Conservation (phyloP, 2,888 invertebrate species). For the Lucinisca nassula region DNA sequence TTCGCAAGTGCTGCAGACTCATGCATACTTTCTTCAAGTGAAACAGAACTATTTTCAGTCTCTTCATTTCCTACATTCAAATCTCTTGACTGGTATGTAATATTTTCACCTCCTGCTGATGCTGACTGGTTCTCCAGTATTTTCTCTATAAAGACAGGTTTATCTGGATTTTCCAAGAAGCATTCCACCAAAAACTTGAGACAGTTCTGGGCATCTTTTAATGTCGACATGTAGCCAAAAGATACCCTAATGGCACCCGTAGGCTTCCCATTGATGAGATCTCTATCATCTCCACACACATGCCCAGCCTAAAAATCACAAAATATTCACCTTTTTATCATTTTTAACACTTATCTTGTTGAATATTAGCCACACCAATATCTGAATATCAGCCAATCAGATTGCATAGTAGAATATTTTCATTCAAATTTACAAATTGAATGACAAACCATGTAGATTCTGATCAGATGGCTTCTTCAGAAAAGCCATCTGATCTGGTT, state of each 20-base stretch:
- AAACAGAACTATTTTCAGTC: neutral
- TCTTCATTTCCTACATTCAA: neutral
- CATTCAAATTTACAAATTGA: too few relatives aligned
- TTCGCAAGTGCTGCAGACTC: neutral
- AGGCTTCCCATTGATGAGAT: slow-evolving; percentile 95
- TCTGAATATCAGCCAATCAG: too few relatives aligned
- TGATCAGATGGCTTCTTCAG: too few relatives aligned
- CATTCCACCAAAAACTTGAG: slow-evolving; percentile 93
- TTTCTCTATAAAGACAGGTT: slow-evolving; percentile 52
- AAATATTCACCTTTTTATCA: too few relatives aligned
- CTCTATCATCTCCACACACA: slow-evolving; percentile 96
- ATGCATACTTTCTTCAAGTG: neutral
- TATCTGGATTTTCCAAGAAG: slow-evolving; percentile 89
- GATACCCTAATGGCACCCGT: slow-evolving; percentile 97
- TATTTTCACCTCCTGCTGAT: neutral
- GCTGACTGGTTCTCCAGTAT: slow-evolving; percentile 20
- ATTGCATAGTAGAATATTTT: too few relatives aligned
- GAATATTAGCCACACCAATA: too few relatives aligned
- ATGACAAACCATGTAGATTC: too few relatives aligned
- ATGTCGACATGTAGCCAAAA: slow-evolving; percentile 96
- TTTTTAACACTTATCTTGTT: too few relatives aligned
- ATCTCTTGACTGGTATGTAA: neutral
- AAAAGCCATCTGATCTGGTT: too few relatives aligned
- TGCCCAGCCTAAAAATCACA: slow-evolving; percentile 90
- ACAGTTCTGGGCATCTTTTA: slow-evolving; percentile 92